A percentile compares a stretch with the other conserved stretches of the same genome.
Evolutionary conservation across 2,888 invertebrate species (phyloP).

Genomic region (Spodoptera littoralis): DNA sequence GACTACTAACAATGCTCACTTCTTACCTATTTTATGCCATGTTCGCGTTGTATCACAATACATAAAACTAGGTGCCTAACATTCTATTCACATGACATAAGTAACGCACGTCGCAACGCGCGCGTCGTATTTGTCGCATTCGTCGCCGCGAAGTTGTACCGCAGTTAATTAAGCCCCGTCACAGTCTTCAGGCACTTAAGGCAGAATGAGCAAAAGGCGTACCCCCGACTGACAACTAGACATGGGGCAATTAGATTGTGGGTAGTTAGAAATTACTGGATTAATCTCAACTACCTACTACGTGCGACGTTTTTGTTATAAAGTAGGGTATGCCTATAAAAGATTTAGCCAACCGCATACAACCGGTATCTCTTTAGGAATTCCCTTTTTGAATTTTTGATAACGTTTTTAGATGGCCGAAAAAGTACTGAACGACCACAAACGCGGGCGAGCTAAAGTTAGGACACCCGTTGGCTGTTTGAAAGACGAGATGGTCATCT

Average conservation of each 20-base stretch:
- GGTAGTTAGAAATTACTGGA: constrained; percentile 59
- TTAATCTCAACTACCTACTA: constrained; percentile 34
- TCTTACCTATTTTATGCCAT: background rate
- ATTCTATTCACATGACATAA: constrained; percentile 24
- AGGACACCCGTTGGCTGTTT: constrained; percentile 21
- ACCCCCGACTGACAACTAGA: constrained; percentile 63
- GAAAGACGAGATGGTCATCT: constrained; percentile 34
- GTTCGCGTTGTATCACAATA: background rate
- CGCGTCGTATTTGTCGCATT: constrained; percentile 35
- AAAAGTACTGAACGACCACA: constrained; percentile 5
- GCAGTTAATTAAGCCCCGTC: constrained; percentile 77
- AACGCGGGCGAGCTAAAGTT: constrained; percentile 9
- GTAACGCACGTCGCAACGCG: constrained; percentile 27
- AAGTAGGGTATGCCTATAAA: constrained; percentile 32
- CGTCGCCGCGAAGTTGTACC: constrained; percentile 37
- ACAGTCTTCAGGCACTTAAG: constrained; percentile 69
- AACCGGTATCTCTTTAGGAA: constrained; percentile 23
- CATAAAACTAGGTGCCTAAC: too few species aligned
- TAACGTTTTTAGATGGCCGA: constrained; percentile 15
- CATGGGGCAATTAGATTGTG: constrained; percentile 73
- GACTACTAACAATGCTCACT: too few species aligned
- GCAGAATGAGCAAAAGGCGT: constrained; percentile 77
- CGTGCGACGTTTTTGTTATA: constrained; percentile 31
- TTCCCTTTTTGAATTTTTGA: constrained; percentile 45
- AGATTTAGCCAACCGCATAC: constrained; percentile 36